phyloP scores from a whole-genome alignment of 2,888 invertebrate genomes.

The Xestia sexstrigata region DNA sequence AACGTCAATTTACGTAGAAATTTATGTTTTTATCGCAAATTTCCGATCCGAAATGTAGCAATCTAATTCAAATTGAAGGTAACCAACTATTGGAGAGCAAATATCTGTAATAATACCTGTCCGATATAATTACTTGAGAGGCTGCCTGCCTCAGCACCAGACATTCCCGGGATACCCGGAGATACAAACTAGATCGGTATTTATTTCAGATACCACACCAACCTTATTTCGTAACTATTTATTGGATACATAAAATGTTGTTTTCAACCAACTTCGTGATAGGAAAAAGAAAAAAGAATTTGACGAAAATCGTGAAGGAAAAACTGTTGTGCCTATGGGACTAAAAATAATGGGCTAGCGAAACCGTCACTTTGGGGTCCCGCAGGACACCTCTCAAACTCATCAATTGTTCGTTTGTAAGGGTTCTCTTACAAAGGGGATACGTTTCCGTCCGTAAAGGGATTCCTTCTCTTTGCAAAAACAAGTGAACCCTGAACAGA shows the following conservation, averaged over 20 bases:
- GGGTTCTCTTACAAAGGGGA: slow-evolving; percentile 23
- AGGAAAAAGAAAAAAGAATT: slow-evolving; percentile 29
- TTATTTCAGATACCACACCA: slow-evolving; percentile 27
- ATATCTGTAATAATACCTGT: slow-evolving; percentile 44
- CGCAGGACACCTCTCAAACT: slow-evolving; percentile 53
- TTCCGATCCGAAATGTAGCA: slow-evolving; percentile 23
- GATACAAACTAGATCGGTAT: slow-evolving; percentile 26
- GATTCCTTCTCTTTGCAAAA: slow-evolving; percentile 38
- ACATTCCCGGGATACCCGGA: slow-evolving; percentile 45
- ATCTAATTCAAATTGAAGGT: slow-evolving; percentile 36
- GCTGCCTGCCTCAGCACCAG: slow-evolving; percentile 12
- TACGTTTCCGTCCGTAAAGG: slow-evolving; percentile 17
- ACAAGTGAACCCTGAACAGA: slow-evolving; percentile 36
- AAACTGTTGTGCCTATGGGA: slow-evolving; percentile 36
- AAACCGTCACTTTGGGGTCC: slow-evolving; percentile 49
- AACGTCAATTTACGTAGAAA: background rate
- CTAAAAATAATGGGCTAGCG: slow-evolving; percentile 43
- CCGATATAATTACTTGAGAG: slow-evolving; percentile 43
- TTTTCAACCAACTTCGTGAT: slow-evolving; percentile 24
- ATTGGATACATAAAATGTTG: slow-evolving; percentile 14
- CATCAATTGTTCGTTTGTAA: slow-evolving; percentile 52
- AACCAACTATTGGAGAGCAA: slow-evolving; percentile 22
- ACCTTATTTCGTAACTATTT: slow-evolving; percentile 37
- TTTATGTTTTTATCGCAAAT: slow-evolving; percentile 12
- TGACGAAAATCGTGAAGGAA: slow-evolving; percentile 23